These are phyloP conservation scores for Acanthopleura granulata DNA, from an alignment of 2,888 invertebrate species.

Conservation along the genomic window DNA sequence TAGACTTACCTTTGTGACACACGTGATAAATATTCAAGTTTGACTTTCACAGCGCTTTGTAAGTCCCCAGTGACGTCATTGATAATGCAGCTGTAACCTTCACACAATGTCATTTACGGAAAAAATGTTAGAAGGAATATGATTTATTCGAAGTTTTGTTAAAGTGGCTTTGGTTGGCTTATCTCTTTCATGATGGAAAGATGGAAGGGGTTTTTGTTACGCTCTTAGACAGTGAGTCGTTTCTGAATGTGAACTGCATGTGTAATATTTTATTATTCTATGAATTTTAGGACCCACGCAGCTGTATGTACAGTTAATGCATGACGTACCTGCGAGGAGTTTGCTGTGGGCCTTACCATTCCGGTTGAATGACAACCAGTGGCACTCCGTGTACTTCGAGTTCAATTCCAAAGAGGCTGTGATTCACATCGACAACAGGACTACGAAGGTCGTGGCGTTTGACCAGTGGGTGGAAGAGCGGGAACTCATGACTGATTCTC, in stretches of 20 bases:
- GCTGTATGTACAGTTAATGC: background rate
- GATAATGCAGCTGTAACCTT: too few relatives aligned
- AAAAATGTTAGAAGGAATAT: too few relatives aligned
- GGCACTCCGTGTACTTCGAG: conserved; percentile 13
- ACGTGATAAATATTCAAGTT: background rate
- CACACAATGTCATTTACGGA: too few relatives aligned
- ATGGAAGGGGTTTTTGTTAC: too few relatives aligned
- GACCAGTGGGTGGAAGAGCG: background rate
- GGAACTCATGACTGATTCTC: conserved; percentile 3
- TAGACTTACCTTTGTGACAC: too few relatives aligned
- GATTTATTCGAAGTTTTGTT: too few relatives aligned
- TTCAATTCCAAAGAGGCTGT: conserved; percentile 6
- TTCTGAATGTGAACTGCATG: too few relatives aligned
- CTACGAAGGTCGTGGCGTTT: background rate
- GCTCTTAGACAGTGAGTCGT: too few relatives aligned
- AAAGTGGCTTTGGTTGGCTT: too few relatives aligned
- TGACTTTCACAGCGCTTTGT: background rate
- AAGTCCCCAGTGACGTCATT: too few relatives aligned
- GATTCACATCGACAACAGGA: conserved; percentile 2
- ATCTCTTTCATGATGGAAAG: too few relatives aligned
- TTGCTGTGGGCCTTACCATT: conserved; percentile 1
- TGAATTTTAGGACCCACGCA: conserved; percentile 1
- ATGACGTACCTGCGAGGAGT: background rate
- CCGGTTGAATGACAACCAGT: background rate
- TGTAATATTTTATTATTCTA: background rate